A percentile compares a stretch with the other conserved stretches of the same genome.
Conservation (phyloP, 1,140 invertebrate genomes). For the Mercenaria mercenaria region DNA sequence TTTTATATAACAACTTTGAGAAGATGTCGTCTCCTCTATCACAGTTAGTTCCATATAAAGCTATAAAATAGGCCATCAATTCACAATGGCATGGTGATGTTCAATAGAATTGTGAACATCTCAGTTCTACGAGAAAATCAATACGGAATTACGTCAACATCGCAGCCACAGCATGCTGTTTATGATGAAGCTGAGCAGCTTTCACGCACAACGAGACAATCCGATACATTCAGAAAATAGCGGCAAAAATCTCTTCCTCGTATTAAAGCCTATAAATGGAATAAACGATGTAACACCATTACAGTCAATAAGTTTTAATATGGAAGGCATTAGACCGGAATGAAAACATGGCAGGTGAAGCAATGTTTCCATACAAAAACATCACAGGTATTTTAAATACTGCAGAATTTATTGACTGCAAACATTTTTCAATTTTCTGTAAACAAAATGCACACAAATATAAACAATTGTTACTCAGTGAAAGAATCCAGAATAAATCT, state of each 20-base stretch:
- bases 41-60: not conserved
- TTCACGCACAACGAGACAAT: not conserved
- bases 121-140: not conserved
- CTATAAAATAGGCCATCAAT: not conserved
- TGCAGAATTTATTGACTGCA: too few relatives aligned
- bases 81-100: not conserved
- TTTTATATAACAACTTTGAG: too few relatives aligned
- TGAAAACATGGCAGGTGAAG: too few relatives aligned
- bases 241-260: not conserved
- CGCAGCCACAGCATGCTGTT: not conserved
- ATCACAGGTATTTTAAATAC: too few relatives aligned
- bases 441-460: too few relatives aligned
- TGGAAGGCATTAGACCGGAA: too few relatives aligned
- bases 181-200: conserved; percentile 16
- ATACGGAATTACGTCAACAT: conserved; percentile 10
- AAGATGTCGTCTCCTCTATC: not conserved
- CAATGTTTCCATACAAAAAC: too few relatives aligned
- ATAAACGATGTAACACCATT: too few relatives aligned
- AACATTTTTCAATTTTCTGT: too few relatives aligned
- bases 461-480: too few relatives aligned
- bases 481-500: too few relatives aligned
- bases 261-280: not conserved
- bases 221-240: not conserved
- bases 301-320: too few relatives aligned
- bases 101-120: not conserved